phyloP scores from a whole-genome alignment of 2,888 invertebrate genomes.

The Pheosia gnoma region DNA sequence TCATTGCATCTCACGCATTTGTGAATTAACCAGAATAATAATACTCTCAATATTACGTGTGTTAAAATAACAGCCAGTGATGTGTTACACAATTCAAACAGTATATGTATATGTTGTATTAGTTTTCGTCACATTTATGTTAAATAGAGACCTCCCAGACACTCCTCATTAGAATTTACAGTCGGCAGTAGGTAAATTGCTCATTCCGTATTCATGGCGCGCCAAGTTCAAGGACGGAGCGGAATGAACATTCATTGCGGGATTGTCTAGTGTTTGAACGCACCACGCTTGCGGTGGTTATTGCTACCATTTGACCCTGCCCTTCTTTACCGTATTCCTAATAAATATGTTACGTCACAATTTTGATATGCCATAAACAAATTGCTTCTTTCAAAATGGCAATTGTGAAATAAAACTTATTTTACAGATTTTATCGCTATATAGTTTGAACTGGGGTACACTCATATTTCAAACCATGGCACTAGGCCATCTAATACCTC shows the following conservation, averaged over 20 bases:
- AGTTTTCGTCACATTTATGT: constrained; percentile 36
- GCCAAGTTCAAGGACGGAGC: constrained; percentile 41
- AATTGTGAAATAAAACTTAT: too few relatives aligned
- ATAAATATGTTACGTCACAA: too few relatives aligned
- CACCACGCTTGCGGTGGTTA: constrained; percentile 11
- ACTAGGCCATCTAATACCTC: too few relatives aligned
- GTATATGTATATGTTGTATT: constrained; percentile 24
- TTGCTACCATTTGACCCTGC: too few relatives aligned
- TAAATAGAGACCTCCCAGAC: constrained; percentile 41
- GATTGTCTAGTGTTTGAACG: constrained; percentile 21
- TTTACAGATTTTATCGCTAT: too few relatives aligned
- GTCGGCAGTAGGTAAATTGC: constrained; percentile 28
- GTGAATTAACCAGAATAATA: too few relatives aligned
- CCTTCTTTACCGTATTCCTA: too few relatives aligned
- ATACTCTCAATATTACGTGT: not conserved
- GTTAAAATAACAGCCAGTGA: not conserved
- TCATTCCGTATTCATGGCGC: constrained; percentile 41
- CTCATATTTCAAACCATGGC: too few relatives aligned
- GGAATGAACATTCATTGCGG: constrained; percentile 40
- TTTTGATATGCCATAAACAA: too few relatives aligned
- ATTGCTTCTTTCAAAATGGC: too few relatives aligned
- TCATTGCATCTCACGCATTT: too few relatives aligned
- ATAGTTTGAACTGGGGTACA: too few relatives aligned
- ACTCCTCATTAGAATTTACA: constrained; percentile 42
- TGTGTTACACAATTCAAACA: constrained; percentile 21